phyloP scores from a whole-genome alignment of 2,888 invertebrate genomes.

The Cerceris rybyensis region DNA sequence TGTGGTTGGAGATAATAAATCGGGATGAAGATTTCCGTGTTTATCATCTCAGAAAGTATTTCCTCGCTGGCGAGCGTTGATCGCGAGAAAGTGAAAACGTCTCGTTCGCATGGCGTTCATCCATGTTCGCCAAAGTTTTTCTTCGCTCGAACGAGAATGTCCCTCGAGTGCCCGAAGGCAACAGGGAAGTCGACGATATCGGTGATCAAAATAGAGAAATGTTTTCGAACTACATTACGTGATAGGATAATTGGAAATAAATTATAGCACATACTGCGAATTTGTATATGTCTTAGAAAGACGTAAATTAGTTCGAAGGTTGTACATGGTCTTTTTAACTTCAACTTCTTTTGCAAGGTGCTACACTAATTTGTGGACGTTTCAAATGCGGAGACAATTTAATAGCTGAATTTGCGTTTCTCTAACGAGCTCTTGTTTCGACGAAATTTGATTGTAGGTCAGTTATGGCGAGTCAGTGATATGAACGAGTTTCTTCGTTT shows the following conservation, averaged over 20 bases:
- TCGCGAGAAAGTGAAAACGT: conserved; percentile 52
- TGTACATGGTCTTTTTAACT: background rate
- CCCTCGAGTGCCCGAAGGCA: conserved; percentile 7
- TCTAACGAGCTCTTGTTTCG: background rate
- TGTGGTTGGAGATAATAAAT: conserved; percentile 3
- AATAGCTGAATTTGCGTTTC: background rate
- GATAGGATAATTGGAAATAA: background rate
- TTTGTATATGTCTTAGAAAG: background rate
- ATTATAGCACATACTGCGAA: background rate
- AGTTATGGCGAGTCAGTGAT: too few relatives aligned
- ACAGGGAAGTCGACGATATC: conserved; percentile 10
- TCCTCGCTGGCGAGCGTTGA: conserved; percentile 34
- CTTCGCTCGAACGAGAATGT: conserved; percentile 18
- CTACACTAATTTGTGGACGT: background rate
- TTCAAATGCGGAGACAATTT: background rate
- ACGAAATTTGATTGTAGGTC: too few relatives aligned
- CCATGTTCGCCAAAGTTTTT: conserved; percentile 18
- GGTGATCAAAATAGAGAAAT: conserved; percentile 5
- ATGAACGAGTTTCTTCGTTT: too few relatives aligned
- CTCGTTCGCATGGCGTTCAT: conserved; percentile 24
- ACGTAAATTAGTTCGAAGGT: conserved; percentile 5
- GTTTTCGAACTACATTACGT: conserved; percentile 1
- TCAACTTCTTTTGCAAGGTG: background rate
- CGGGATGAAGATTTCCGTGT: conserved; percentile 20
- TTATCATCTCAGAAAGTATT: conserved; percentile 18